Evolutionary conservation across 2,888 invertebrate genomes (phyloP).

Genomic region (Cataglyphis albicans): DNA sequence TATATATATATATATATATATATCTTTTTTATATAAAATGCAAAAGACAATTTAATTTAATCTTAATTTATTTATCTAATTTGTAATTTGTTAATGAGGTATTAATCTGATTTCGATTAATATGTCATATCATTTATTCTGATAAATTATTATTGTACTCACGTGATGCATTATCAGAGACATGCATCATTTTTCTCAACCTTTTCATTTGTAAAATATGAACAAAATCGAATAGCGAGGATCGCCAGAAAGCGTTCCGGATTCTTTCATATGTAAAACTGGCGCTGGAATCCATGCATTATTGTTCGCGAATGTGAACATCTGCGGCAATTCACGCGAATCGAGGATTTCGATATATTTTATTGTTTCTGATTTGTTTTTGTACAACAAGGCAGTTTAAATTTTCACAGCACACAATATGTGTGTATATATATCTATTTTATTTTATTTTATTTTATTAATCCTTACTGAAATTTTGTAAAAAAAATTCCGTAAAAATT

Average conservation of each 20-base stretch:
- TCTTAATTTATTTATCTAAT: conserved; percentile 3
- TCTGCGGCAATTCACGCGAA: not conserved
- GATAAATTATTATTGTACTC: conserved; percentile 3
- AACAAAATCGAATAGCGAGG: conserved; percentile 20
- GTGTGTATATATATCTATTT: not conserved
- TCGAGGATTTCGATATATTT: not conserved
- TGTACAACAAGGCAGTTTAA: not conserved
- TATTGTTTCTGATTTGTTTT: not conserved
- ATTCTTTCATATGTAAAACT: conserved; percentile 39
- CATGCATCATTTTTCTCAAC: not conserved
- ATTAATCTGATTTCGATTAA: conserved; percentile 3
- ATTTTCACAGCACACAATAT: not conserved
- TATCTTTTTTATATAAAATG: not conserved
- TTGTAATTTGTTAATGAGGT: not conserved
- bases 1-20: not conserved
- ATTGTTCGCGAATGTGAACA: conserved; percentile 16
- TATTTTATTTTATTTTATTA: not conserved
- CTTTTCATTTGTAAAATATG: conserved; percentile 1
- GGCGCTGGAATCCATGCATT: conserved; percentile 10
- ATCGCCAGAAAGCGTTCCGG: not conserved
- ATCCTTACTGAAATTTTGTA: not conserved
- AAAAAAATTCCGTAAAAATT: too few species aligned
- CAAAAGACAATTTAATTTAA: not conserved
- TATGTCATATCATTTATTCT: not conserved
- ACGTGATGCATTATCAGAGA: not conserved